Evolutionary conservation across 2,797 vertebrate species (phyloP), one percentile per base, ranked within the genome.

Genomic region (Pelobates cultripes): DNA sequence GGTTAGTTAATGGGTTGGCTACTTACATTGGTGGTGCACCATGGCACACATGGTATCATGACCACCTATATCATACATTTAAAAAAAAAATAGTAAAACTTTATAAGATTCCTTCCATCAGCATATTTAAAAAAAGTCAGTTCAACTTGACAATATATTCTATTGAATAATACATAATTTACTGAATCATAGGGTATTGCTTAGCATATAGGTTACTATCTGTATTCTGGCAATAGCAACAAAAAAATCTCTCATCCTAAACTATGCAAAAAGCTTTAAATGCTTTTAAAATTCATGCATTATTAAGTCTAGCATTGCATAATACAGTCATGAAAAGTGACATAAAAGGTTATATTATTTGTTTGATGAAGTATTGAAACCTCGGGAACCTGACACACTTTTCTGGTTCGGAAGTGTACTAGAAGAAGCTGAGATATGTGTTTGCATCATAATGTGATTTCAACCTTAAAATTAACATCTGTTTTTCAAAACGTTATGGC

Each of bases 391-490:
- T 67, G 61, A 73, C 78, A 83, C 53, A 64, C 71, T 75, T 83
- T 83, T 75, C 77, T 75, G 70, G 71, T 75, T 83, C 76, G 42
- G 74, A 73, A 75, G 72, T 69, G 64, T 83, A 51, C 51, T 47
- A 77, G 68, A 82, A 83, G 43, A 51, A 78, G 64, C 55, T 41
- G 70, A 83, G 71, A 75, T 83, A 73, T 53, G 71, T 51, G 43
- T 83, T 69, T 79, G 77, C 81, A 83, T 83, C 66, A 75, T 84
- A 82, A 63, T 70, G 64, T 85, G 70, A 86, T 82, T 85, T 86
- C 83, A 81, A 45, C 83, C 78, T 85, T 82, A 84, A 86, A 85
- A 86, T 78, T 78, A 85, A 78, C 80, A 78, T 82, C 77, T 85
- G 10, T 82, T 87, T 85, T 75, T 77, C 28, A 81, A 70, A 5